These are phyloP conservation scores for Mythimna lalbum DNA, from an alignment of 2,888 invertebrate genomes.

Conservation along the genomic window DNA sequence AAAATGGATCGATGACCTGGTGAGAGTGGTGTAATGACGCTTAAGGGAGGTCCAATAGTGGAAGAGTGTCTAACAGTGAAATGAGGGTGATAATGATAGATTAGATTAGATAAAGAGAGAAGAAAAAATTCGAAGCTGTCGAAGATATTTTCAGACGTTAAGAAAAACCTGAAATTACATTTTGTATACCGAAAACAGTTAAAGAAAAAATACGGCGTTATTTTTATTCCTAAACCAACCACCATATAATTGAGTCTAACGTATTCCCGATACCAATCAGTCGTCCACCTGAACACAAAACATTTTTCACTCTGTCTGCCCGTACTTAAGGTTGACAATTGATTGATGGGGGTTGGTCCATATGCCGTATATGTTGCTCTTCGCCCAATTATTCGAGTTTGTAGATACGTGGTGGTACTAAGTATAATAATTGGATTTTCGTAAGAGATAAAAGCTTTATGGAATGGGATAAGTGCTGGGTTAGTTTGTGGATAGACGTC, in stretches of 20 bases:
- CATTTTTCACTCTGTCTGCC: slow-evolving; percentile 48
- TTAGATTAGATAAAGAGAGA: too few relatives aligned
- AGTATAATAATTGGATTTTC: slow-evolving; percentile 50
- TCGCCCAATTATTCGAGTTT: slow-evolving; percentile 56
- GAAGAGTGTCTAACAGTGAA: too few relatives aligned
- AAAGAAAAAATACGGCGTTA: background rate
- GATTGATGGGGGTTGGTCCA: slow-evolving; percentile 61
- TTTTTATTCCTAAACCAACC: slow-evolving; percentile 25
- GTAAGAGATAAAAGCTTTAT: slow-evolving; percentile 34
- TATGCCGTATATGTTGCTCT: slow-evolving; percentile 43
- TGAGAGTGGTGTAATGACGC: too few relatives aligned
- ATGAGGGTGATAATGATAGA: too few relatives aligned
- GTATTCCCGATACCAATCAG: slow-evolving; percentile 49
- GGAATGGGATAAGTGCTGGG: slow-evolving; percentile 30
- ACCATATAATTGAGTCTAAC: slow-evolving; percentile 51
- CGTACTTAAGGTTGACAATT: slow-evolving; percentile 54
- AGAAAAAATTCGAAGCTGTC: too few relatives aligned
- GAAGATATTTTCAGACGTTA: background rate
- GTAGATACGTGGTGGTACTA: slow-evolving; percentile 32
- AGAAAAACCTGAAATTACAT: background rate
- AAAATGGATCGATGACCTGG: too few relatives aligned
- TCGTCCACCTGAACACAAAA: slow-evolving; percentile 47
- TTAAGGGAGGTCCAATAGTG: too few relatives aligned
- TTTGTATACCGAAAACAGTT: background rate
- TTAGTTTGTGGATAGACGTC: slow-evolving; percentile 13